Percentiles rank a stretch among this genome's conserved stretches.
Evolutionary conservation across 2,888 invertebrate genomes (phyloP).

Genomic region (Bombylius major): DNA sequence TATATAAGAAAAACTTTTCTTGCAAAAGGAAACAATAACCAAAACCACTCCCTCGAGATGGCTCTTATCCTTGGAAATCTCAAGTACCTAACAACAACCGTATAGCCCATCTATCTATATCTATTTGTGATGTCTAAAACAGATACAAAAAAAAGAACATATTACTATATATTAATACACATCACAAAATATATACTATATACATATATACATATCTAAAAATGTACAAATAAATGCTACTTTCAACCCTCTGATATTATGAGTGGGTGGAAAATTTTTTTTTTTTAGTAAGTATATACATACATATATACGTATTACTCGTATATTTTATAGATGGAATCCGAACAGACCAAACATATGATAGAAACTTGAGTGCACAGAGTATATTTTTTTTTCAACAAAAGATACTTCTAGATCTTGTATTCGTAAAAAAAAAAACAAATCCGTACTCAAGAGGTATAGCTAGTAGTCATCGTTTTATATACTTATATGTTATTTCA

Average conservation of each 20-base stretch:
- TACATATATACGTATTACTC: too few species aligned
- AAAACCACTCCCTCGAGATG: slow-evolving; percentile 13
- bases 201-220: too few species aligned
- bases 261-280: background rate
- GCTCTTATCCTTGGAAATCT: slow-evolving; percentile 9
- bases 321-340: background rate
- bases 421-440: background rate
- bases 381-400: background rate
- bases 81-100: background rate
- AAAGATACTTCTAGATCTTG: background rate
- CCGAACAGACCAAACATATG: slow-evolving; percentile 4
- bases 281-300: background rate
- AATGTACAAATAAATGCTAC: slow-evolving; percentile 1
- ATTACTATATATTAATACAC: too few species aligned
- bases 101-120: slow-evolving; percentile 3
- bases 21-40: slow-evolving; percentile 13
- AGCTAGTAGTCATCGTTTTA: background rate
- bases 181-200: too few species aligned
- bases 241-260: slow-evolving; percentile 1
- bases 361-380: slow-evolving; percentile 7
- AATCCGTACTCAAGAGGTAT: background rate
- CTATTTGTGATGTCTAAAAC: slow-evolving; percentile 10
- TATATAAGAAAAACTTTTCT: background rate
- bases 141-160: slow-evolving; percentile 3
- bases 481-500: too few species aligned